Conservation (phyloP, 1,140 invertebrate genomes). For the Charaxes varanes region DNA sequence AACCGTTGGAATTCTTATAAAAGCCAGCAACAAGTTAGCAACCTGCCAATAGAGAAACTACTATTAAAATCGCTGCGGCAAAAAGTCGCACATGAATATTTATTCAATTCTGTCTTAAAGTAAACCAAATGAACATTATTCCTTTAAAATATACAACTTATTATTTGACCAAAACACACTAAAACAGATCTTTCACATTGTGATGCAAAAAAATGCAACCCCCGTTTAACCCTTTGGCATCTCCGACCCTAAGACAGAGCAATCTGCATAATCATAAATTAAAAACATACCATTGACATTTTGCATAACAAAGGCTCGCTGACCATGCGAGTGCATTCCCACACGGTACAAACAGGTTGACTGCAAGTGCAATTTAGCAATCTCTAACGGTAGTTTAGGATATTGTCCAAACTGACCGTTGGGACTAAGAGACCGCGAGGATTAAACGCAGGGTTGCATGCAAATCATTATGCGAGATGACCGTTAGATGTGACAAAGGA, state of each 20-base stretch:
- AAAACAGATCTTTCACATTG: conserved; percentile 24
- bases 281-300: conserved; percentile 30
- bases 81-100: conserved; percentile 12
- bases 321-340: conserved; percentile 33
- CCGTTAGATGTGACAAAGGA: conserved; percentile 43
- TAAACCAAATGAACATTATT: too few species aligned
- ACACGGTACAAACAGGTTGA: conserved; percentile 42
- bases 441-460: conserved; percentile 45
- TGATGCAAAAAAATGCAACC: conserved; percentile 48
- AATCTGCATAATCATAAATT: conserved; percentile 61
- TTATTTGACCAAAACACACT: conserved; percentile 20
- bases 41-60: conserved; percentile 1
- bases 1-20: too few species aligned
- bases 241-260: conserved; percentile 23
- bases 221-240: conserved; percentile 19
- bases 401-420: conserved; percentile 35
- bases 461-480: conserved; percentile 53
- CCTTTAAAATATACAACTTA: background rate
- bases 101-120: too few species aligned
- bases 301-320: conserved; percentile 44
- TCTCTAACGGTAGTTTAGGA: conserved; percentile 43
- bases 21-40: too few species aligned
- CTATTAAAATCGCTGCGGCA: background rate
- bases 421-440: conserved; percentile 23
- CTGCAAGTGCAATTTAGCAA: conserved; percentile 45